Percentiles rank a stretch among this genome's conserved stretches.
These are phyloP conservation scores for Cosmia pyralina DNA, from an alignment of 2,888 invertebrate genomes.

Conservation along the genomic window DNA sequence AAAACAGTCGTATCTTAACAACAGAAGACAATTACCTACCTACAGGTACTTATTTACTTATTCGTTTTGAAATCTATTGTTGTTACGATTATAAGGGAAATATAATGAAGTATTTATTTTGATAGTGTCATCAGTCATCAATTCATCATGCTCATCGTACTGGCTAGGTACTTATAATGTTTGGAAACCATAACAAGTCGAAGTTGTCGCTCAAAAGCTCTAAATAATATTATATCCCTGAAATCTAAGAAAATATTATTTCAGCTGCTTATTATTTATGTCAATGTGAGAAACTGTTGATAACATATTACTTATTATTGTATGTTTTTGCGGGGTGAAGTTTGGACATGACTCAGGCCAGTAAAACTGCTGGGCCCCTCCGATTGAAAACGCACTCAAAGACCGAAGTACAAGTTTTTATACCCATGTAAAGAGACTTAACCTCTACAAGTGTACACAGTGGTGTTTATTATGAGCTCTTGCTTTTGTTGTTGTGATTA, in stretches of 20 bases:
- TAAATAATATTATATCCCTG: neutral
- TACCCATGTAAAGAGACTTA: neutral
- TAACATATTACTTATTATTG: neutral
- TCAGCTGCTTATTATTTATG: neutral
- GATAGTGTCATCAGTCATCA: conserved; percentile 24
- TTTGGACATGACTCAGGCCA: neutral
- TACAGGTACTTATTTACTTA: conserved; percentile 8
- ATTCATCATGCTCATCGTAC: neutral
- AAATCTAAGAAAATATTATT: conserved; percentile 4
- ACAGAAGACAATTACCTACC: conserved; percentile 21
- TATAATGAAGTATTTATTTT: conserved; percentile 36
- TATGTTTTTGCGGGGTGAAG: neutral
- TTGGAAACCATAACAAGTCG: conserved; percentile 10
- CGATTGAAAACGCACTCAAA: neutral
- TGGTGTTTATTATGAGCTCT: conserved; percentile 9
- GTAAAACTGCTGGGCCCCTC: neutral
- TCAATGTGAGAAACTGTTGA: conserved; percentile 1
- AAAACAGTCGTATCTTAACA: conserved; percentile 36
- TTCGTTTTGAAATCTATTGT: conserved; percentile 37
- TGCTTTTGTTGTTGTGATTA: conserved; percentile 12
- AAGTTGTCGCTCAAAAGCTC: neutral
- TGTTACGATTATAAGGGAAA: conserved; percentile 24
- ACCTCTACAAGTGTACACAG: neutral
- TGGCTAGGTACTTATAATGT: neutral
- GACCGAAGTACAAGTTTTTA: neutral